Percentiles rank a stretch among this genome's conserved stretches.
These are phyloP conservation scores for Philopotamus ludificatus DNA, from an alignment of 1,140 invertebrate genomes.

Conservation along the genomic window DNA sequence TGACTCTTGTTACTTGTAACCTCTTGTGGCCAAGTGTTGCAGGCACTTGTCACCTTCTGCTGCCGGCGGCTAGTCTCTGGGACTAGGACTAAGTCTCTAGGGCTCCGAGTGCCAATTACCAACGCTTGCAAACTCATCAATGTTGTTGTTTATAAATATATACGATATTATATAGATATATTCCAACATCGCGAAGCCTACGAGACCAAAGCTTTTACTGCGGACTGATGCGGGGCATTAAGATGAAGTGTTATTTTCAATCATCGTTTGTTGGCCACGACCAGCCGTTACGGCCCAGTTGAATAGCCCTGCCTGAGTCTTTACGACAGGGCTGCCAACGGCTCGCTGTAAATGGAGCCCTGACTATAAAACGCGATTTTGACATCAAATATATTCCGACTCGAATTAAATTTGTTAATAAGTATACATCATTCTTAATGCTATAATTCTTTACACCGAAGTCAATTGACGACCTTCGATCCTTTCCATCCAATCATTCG, in stretches of 20 bases:
- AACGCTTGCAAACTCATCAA: background rate
- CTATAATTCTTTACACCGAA: too few species aligned
- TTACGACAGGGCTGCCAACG: too few species aligned
- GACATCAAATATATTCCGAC: too few species aligned
- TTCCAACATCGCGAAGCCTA: background rate
- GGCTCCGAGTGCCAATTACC: background rate
- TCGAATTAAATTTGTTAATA: too few species aligned
- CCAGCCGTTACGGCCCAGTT: background rate
- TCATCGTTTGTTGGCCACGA: background rate
- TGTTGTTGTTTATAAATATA: too few species aligned
- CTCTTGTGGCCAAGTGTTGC: conserved; percentile 9
- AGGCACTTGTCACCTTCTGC: conserved; percentile 18
- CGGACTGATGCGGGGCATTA: background rate
- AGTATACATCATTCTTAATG: too few species aligned
- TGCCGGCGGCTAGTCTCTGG: background rate
- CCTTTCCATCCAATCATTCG: too few species aligned
- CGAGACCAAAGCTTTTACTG: background rate
- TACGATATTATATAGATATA: too few species aligned
- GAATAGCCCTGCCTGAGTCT: background rate
- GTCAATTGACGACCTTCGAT: too few species aligned
- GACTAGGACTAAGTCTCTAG: too few species aligned
- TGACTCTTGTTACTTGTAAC: conserved; percentile 19
- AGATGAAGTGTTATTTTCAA: background rate
- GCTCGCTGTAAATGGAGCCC: too few species aligned
- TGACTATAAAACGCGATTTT: too few species aligned